Percentiles rank a stretch among this genome's conserved stretches.
phyloP scores from a whole-genome alignment of 2,888 invertebrate genomes.

The Arenicola marina region DNA sequence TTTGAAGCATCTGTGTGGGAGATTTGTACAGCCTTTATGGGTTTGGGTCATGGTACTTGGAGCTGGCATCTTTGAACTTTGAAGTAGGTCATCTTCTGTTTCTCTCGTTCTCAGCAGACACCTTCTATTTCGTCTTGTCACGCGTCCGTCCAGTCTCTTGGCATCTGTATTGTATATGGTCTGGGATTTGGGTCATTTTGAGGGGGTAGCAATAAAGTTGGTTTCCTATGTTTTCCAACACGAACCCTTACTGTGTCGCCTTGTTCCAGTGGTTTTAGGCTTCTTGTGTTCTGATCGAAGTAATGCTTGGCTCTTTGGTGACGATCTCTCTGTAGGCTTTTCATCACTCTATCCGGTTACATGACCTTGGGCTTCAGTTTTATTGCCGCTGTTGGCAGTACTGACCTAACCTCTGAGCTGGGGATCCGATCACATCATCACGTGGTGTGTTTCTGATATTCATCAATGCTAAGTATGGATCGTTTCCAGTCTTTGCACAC shows the following conservation, averaged over 20 bases:
- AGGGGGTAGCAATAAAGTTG: neutral
- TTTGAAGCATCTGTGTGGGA: no score
- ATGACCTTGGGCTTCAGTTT: neutral
- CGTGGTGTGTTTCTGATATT: constrained; percentile 20
- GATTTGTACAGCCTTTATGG: no score
- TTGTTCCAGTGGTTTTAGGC: neutral
- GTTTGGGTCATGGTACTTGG: no score
- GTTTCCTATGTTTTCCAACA: neutral
- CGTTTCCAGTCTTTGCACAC: neutral
- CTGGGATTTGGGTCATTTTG: neutral
- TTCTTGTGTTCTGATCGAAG: neutral
- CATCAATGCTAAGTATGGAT: constrained; percentile 19
- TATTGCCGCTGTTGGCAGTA: constrained; percentile 5
- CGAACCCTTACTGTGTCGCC: neutral
- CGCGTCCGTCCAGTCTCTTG: neutral
- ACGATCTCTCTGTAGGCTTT: neutral
- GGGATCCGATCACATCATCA: constrained; percentile 18
- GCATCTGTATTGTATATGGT: neutral
- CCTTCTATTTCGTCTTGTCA: no score
- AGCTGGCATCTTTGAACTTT: no score
- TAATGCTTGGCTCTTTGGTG: neutral
- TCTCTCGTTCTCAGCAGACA: no score
- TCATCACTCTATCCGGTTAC: neutral
- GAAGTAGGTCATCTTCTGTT: no score
- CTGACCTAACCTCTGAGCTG: constrained; percentile 14